Percentiles rank a stretch among this genome's conserved stretches.
These are phyloP conservation scores for Tenualosa thibaudeaui DNA, from an alignment of 2,797 vertebrate genomes.

Conservation along the genomic window DNA sequence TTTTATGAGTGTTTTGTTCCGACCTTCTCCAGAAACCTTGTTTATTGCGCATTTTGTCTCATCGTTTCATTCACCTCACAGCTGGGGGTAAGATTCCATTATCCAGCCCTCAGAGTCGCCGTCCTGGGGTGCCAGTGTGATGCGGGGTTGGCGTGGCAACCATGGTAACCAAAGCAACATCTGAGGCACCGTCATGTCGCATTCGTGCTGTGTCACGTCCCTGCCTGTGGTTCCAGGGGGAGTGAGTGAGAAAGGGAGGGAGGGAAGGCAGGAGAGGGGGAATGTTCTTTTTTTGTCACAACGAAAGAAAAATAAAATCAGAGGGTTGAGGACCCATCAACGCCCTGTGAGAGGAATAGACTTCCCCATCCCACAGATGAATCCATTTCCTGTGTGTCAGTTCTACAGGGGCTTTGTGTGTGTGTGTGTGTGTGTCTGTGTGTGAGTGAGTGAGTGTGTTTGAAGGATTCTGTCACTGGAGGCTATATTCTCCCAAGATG, in stretches of 20 bases:
- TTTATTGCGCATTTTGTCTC: conserved; percentile 70
- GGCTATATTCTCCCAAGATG: not conserved
- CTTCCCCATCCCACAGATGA: not conserved
- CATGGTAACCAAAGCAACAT: conserved; percentile 53
- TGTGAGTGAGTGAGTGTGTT: not conserved
- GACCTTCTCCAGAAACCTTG: conserved; percentile 40
- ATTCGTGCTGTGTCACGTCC: conserved; percentile 38
- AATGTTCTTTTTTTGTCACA: not conserved
- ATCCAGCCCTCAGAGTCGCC: conserved; percentile 50
- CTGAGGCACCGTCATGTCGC: conserved; percentile 50
- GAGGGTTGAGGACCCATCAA: not conserved
- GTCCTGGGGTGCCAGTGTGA: conserved; percentile 41
- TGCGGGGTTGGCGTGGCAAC: conserved; percentile 47
- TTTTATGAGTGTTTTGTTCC: not conserved
- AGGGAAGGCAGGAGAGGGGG: conserved; percentile 39
- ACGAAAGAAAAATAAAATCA: not conserved
- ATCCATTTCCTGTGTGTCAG: not conserved
- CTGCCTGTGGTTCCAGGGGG: conserved; percentile 27
- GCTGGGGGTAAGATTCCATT: conserved; percentile 49
- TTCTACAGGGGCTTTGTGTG: not conserved
- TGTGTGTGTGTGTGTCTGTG: too few relatives aligned
- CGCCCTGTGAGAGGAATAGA: not conserved
- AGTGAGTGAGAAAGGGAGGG: conserved; percentile 30
- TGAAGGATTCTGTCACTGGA: not conserved
- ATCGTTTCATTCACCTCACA: conserved; percentile 58